Evolutionary conservation across 2,113 vertebrate species (phyloP).

Genomic region (Ceuthmochares aereus): DNA sequence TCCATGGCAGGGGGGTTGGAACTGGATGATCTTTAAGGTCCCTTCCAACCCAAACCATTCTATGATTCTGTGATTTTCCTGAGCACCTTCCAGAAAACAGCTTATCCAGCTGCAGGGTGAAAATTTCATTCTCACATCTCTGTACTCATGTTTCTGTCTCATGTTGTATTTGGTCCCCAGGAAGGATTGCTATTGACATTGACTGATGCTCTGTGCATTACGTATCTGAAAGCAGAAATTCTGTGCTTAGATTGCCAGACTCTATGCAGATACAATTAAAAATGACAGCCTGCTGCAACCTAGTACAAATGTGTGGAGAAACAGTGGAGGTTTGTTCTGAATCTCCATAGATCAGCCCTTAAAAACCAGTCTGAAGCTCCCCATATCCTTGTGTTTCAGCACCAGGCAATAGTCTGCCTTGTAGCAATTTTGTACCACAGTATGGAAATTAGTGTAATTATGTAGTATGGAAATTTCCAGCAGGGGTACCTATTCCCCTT

Average conservation of each 20-base stretch:
- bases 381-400: neutral
- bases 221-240: neutral
- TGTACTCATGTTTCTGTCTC: neutral
- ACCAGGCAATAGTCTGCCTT: neutral
- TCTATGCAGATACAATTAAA: neutral
- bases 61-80: neutral
- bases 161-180: fast-evolving
- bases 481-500: neutral
- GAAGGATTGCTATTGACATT: neutral
- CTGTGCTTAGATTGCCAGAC: neutral
- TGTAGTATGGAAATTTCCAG: neutral
- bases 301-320: neutral
- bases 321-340: neutral
- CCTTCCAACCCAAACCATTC: too few species aligned
- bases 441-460: neutral
- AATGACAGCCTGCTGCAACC: neutral
- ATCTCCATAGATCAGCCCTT: neutral
- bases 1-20: too few species aligned
- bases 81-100: neutral
- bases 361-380: neutral
- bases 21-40: too few species aligned
- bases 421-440: neutral
- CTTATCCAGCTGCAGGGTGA: neutral
- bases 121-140: neutral
- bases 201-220: neutral